Base-by-base conservation (phyloP, 2,888 invertebrate species). In the Seira musarum region DNA sequence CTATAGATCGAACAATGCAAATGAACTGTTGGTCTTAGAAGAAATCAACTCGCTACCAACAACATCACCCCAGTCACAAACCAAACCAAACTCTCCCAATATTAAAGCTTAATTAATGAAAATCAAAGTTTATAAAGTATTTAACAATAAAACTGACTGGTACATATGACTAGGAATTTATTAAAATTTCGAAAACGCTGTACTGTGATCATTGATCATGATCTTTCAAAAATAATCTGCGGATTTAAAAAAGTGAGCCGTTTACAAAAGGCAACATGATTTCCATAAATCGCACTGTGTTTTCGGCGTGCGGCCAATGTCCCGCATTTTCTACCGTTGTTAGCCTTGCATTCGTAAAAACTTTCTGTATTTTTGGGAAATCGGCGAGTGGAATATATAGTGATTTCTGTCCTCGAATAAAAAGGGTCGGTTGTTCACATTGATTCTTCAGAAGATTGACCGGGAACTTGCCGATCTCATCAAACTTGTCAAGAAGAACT, bases 271-370 rank as follows among this genome's bases (percentile, higher is more conserved):
- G 90, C 85, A 92, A 89, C 46, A 93, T 90, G 69, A 91, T 87
- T 68, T 92, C 91, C 24, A 95, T 88, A 88, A 97, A 96, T 84
- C 93, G 93, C 6, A 91, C 89, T 0, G 98, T 96, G 88, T 96
- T 94, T 83, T 98, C 97, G 84, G 95, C 93, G 88, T 99, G 98
- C 0, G 98, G 93, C 95, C 97, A 95, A 89, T 99, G 98, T 0
- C 96, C 96, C 5, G 98, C 95, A 49, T 93, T 94, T 68, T 92
- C 91, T 70, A 97, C 91, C 85, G 92, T 93, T 65, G 90, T 88
- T 87, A 96, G 91, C 83, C 92, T 90, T 0, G 94, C 93, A 6
- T 90, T 89, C 0, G 96, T 94, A 88, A 96, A 96, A 72, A 94
- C 89, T 82, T 92, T 91, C 87, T 91, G 90, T 75, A 96, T 95